Evolutionary conservation across 2,797 vertebrate genomes (phyloP).

Genomic region (Triplophysa bombifrons): DNA sequence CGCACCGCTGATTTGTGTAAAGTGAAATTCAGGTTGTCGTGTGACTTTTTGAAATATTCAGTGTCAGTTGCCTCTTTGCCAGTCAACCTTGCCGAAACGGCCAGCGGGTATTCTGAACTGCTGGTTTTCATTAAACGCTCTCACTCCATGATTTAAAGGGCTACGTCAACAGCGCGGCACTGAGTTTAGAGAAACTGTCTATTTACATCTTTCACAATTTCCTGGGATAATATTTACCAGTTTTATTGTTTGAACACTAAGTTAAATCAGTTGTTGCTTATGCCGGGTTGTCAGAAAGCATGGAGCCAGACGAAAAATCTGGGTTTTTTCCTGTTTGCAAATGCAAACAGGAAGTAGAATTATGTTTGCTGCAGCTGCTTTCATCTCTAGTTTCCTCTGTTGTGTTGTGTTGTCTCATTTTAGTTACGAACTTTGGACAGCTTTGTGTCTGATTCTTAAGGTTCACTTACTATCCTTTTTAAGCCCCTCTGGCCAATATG

Average conservation of each 20-base stretch:
- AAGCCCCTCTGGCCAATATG: background rate
- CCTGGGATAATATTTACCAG: slow-evolving; percentile 46
- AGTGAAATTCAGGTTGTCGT: slow-evolving; percentile 71
- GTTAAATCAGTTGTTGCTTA: slow-evolving; percentile 38
- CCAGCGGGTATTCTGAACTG: slow-evolving; percentile 16
- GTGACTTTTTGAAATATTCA: slow-evolving; percentile 42
- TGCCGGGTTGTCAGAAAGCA: slow-evolving; percentile 17
- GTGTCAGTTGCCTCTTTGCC: slow-evolving; percentile 27
- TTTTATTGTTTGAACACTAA: slow-evolving; percentile 35
- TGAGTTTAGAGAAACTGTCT: slow-evolving; percentile 19
- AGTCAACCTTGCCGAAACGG: slow-evolving; percentile 21
- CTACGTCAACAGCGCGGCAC: slow-evolving; percentile 18
- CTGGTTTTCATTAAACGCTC: slow-evolving; percentile 43
- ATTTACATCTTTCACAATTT: slow-evolving; percentile 45
- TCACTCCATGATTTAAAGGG: slow-evolving; percentile 26
- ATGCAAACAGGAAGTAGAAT: slow-evolving; percentile 76
- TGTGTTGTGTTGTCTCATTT: background rate
- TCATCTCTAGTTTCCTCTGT: slow-evolving; percentile 22
- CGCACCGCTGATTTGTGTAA: slow-evolving; percentile 69
- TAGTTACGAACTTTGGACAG: background rate
- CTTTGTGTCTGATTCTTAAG: background rate
- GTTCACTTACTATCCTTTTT: background rate
- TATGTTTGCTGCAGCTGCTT: slow-evolving; percentile 54
- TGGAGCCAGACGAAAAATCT: background rate
- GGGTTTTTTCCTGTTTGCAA: slow-evolving; percentile 25